phyloP scores from a whole-genome alignment of 1,140 invertebrate genomes.

The Drosophila sp. region DNA sequence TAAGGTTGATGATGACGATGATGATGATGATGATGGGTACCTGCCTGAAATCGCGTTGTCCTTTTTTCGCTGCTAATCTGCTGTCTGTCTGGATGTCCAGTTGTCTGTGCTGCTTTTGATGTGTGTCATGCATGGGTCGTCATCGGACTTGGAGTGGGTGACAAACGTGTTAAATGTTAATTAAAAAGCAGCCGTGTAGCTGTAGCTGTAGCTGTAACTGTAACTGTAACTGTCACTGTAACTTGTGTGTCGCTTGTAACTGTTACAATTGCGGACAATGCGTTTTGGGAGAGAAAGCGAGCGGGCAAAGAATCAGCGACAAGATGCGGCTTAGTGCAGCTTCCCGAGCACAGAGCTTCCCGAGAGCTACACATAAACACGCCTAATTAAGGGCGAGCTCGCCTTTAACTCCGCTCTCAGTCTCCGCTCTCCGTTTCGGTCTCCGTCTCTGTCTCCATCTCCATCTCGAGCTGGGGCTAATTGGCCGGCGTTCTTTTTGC shows the following conservation, averaged over 20 bases:
- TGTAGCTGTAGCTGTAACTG: constrained; percentile 26
- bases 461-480: constrained; percentile 61
- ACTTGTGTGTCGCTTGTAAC: background rate
- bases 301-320: constrained; percentile 5
- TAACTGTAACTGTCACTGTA: constrained; percentile 9
- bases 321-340: constrained; percentile 48
- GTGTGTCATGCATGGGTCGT: constrained; percentile 68
- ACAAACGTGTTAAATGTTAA: constrained; percentile 78
- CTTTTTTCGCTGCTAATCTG: constrained; percentile 52
- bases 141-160: constrained; percentile 11
- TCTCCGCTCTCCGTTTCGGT: no score
- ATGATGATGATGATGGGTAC: constrained; percentile 8
- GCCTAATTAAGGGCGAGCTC: constrained; percentile 65
- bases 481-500: constrained; percentile 73
- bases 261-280: constrained; percentile 12
- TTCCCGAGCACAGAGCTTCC: constrained; percentile 7
- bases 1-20: background rate
- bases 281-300: background rate
- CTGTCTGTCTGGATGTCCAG: constrained; percentile 33
- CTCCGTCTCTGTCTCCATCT: no score
- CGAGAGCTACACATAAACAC: constrained; percentile 63
- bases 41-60: constrained; percentile 29
- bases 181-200: constrained; percentile 66
- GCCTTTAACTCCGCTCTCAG: constrained; percentile 38
- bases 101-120: constrained; percentile 71